A percentile compares a stretch with the other conserved stretches of the same genome.
Conservation (phyloP, 2,888 invertebrate species). For the Synergus gifuensis region DNA sequence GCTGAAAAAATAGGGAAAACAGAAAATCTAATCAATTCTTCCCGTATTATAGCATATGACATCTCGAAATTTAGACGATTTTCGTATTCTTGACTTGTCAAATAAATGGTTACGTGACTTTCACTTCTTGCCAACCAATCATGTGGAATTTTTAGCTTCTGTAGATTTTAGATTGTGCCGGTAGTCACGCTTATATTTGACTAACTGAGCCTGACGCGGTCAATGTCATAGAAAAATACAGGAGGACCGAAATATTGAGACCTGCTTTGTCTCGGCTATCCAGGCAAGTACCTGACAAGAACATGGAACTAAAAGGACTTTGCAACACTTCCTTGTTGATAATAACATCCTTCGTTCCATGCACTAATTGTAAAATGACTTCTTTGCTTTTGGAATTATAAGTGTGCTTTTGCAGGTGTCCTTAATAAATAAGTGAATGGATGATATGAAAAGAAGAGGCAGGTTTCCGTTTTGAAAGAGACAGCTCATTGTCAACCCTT, state of each 20-base stretch:
- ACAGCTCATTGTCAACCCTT: background rate
- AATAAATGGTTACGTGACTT: conserved; percentile 2
- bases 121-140: conserved; percentile 15
- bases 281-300: background rate
- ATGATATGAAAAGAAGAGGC: conserved; percentile 6
- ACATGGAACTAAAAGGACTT: background rate
- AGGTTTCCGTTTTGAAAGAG: background rate
- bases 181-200: conserved; percentile 1
- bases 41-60: background rate
- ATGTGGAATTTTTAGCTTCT: background rate
- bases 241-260: conserved; percentile 17
- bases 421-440: background rate
- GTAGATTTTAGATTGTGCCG: background rate
- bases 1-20: background rate
- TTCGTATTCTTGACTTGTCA: background rate
- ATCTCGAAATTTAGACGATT: background rate
- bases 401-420: background rate
- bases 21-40: background rate
- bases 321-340: background rate
- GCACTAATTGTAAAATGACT: conserved; percentile 2
- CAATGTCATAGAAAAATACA: conserved; percentile 11
- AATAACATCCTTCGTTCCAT: conserved; percentile 12
- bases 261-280: conserved; percentile 1
- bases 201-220: conserved; percentile 2
- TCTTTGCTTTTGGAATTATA: background rate